These are phyloP conservation scores for Theonella swinhoei DNA, from an alignment of 37 sponge, comb jelly and placozoan genomes.

Conservation along the genomic window DNA sequence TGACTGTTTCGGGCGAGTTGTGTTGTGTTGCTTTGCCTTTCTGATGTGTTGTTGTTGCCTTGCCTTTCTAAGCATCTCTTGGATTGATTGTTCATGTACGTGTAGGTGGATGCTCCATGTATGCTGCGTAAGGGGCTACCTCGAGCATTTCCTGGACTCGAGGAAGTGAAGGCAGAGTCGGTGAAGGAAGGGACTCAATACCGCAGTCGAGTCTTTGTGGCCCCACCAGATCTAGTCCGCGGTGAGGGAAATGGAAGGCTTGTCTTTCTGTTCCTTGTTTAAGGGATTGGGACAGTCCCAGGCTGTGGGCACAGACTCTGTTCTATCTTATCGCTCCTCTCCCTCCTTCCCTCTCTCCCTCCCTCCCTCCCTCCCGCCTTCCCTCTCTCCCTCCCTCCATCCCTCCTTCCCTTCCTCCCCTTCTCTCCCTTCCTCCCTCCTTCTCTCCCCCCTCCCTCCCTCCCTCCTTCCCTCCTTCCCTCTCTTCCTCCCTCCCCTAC, in stretches of 20 bases:
- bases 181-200: slow-evolving; percentile 90
- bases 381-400: too few relatives aligned
- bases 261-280: too few relatives aligned
- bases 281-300: neutral
- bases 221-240: slow-evolving; percentile 31
- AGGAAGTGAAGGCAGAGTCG: slow-evolving; percentile 82
- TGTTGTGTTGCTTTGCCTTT: too few relatives aligned
- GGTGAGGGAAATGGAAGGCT: neutral
- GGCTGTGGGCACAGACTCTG: neutral
- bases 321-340: neutral
- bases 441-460: too few relatives aligned
- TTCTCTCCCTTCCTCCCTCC: too few relatives aligned
- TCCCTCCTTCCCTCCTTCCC: neutral
- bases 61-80: too few relatives aligned
- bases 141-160: slow-evolving; percentile 87
- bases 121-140: slow-evolving; percentile 88
- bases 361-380: too few relatives aligned
- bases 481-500: neutral
- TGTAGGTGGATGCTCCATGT: slow-evolving; percentile 73
- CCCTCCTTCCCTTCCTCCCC: too few relatives aligned
- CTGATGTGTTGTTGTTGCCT: too few relatives aligned
- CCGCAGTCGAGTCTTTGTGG: slow-evolving; percentile 83
- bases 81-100: too few relatives aligned
- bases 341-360: slow-evolving; percentile 1
- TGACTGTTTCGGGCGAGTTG: too few relatives aligned